Base-by-base conservation (phyloP, 53 echinoderm and acorn worm genomes). In the Echinarachnius parma region DNA sequence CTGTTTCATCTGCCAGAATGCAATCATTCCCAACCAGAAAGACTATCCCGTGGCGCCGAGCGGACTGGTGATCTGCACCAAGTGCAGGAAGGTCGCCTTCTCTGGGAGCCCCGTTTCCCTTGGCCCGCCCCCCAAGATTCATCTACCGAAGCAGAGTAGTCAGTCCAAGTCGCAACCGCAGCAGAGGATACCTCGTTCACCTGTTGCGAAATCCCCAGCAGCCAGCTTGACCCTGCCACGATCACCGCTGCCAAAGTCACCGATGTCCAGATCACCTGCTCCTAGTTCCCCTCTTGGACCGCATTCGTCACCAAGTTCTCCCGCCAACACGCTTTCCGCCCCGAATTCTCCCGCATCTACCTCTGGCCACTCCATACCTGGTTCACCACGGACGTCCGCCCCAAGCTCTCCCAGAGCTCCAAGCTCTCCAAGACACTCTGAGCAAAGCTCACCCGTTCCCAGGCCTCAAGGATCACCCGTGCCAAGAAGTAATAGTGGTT, bases 91-190 rank as follows among this genome's bases (percentile, higher is more conserved):
- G 53, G 74, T 93, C 24, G 89, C 89, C 22, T 63, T 86, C 30
- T 86, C 86, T 0, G 86, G 86, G 16, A 60, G 86, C 23, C 77
- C 77, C 22, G 63, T 64, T 19, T 61, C 66, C 23, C 50, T 65
- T 27, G 84, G 79, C 47, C 86, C 93, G 15, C 83, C 90, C 11
- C 89, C 93, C 18, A 93, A 93, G 71, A 83, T 93, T 31, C 93
- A 89, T 10, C 76, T 62, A 11, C 83, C 93, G n/a, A 80, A 86
- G 66, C 83, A 88, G 55, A 80, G 86, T 1, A 77, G 69, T 34
- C 80, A 89, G 31, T 80, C 89, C 23, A 80, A 77, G 4, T 77
- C 77, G 2, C 68, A 77, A 39, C 65, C 66, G 16, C 62, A 80
- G 49, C 62, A 67, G 60, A 55, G 81, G n/a, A 78, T 70, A 48